Percentiles rank a stretch among this genome's conserved stretches.
Evolutionary conservation across 2,888 invertebrate species (phyloP).

Genomic region (Opisthograptis luteolata): DNA sequence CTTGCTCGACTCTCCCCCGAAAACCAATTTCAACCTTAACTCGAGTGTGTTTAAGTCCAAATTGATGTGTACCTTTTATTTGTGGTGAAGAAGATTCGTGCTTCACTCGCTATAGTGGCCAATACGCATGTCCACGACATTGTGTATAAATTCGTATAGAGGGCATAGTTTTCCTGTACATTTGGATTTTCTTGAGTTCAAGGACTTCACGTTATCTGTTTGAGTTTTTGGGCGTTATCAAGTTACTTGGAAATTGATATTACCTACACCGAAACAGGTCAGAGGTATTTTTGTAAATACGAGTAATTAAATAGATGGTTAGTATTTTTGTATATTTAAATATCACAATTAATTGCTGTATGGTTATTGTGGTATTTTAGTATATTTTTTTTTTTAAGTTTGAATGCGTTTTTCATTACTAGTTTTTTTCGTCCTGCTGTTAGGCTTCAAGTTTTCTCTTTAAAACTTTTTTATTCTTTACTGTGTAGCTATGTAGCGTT

Average conservation of each 20-base stretch:
- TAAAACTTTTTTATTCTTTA: too few species aligned
- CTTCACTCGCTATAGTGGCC: conserved; percentile 77
- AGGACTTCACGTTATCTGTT: conserved; percentile 77
- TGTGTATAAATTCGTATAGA: conserved; percentile 77
- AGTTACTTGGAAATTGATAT: conserved; percentile 49
- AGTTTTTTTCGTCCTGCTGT: too few species aligned
- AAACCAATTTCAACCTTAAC: conserved; percentile 49
- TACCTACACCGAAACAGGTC: conserved; percentile 16
- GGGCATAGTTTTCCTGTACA: conserved; percentile 79
- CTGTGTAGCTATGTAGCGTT: too few species aligned
- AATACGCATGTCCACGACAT: conserved; percentile 83
- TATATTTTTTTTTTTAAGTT: too few species aligned
- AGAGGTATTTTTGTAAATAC: conserved; percentile 7
- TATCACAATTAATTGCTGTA: too few species aligned
- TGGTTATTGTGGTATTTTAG: too few species aligned
- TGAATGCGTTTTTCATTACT: too few species aligned
- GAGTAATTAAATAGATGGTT: conserved; percentile 1
- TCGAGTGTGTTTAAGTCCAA: conserved; percentile 44
- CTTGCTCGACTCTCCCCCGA: conserved; percentile 65
- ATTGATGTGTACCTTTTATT: conserved; percentile 44
- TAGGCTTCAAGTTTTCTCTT: too few species aligned
- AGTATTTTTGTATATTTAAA: conserved; percentile 12
- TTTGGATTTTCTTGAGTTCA: conserved; percentile 81
- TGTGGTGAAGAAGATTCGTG: conserved; percentile 77
- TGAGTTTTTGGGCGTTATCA: conserved; percentile 62